Evolutionary conservation across 1,140 invertebrate genomes (phyloP), one percentile per base, ranked within the genome.

Genomic region (Prorops nasuta): DNA sequence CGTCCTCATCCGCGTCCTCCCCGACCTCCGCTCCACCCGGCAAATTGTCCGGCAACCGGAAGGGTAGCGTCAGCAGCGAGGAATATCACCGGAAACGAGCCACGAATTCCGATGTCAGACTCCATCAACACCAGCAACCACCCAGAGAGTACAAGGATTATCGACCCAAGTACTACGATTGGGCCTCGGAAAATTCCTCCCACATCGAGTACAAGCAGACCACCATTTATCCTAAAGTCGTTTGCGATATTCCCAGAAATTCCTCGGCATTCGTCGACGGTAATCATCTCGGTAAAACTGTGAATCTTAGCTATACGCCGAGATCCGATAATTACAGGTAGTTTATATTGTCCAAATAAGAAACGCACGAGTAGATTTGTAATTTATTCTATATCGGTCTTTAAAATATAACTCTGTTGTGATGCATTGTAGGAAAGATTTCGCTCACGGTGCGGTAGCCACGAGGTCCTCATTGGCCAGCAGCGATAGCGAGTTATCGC

Each of bases 161-260:
- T 45, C 68, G 79, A 3, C 68, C 71, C 19, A 71, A 68, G 43
- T 74, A 72, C 35, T 66, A 70, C 51, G 67, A 71, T 24, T 71
- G 69, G 62, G 51, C 62, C 7, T 63, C 67, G 14, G 69, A 67
- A 3, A 56, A 44, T 9, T 51, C 66, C 6, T 58, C 62, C 9
- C 60, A 74, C 16, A 31, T 67, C 9, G 68, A 76, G 3, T 60
- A 56, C 45, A 72, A 70, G 44, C 64, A 67, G 20, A 71, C 72
- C 10, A 79, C 74, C 3, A 71, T 80, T 9, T 79, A 80, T 64
- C 79, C 79, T 0, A 72, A 79, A 63, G 67, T 79, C 36, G 76
- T 81, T 31, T 81, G 74, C 54, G 78, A 81, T 47, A 81, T 81
- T 50, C 79, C 79, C 2, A 79, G 78, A 54, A 78, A 68, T 44